These are phyloP conservation scores for Drosophila atroscutellata DNA, from an alignment of 2,888 invertebrate species.

Conservation along the genomic window DNA sequence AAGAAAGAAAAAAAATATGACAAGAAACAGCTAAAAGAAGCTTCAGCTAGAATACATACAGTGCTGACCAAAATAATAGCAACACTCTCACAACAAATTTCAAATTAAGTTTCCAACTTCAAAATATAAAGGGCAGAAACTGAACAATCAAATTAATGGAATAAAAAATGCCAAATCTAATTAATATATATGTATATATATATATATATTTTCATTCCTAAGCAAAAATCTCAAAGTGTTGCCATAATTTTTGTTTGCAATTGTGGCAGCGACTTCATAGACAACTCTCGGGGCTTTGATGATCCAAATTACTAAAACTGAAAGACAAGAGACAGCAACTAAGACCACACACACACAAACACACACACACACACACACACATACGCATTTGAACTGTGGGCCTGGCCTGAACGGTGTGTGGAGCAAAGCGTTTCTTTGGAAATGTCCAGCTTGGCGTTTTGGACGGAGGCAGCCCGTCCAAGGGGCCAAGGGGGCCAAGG, in stretches of 20 bases:
- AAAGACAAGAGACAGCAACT: conserved; percentile 36
- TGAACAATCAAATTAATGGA: too few relatives aligned
- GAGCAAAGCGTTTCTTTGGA: conserved; percentile 47
- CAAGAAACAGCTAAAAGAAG: conserved; percentile 27
- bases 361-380: neutral
- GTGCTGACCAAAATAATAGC: neutral
- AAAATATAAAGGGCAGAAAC: too few relatives aligned
- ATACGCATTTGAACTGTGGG: conserved; percentile 1
- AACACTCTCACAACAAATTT: neutral
- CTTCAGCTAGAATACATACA: conserved; percentile 36
- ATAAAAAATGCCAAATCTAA: neutral
- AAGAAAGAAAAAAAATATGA: neutral
- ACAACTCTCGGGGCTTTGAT: conserved; percentile 32
- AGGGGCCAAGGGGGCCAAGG: conserved; percentile 26
- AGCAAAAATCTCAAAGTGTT: neutral
- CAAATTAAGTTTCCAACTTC: accelerated
- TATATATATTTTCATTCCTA: neutral
- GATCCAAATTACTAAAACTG: conserved; percentile 62
- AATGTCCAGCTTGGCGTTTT: conserved; percentile 36
- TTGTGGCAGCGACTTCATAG: neutral
- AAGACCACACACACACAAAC: conserved; percentile 50
- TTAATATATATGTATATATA: neutral
- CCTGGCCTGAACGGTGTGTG: conserved; percentile 1
- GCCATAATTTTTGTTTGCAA: neutral
- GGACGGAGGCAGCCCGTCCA: neutral